Evolutionary conservation across 1,140 invertebrate genomes (phyloP).

Genomic region (Camponotus floridanus): DNA sequence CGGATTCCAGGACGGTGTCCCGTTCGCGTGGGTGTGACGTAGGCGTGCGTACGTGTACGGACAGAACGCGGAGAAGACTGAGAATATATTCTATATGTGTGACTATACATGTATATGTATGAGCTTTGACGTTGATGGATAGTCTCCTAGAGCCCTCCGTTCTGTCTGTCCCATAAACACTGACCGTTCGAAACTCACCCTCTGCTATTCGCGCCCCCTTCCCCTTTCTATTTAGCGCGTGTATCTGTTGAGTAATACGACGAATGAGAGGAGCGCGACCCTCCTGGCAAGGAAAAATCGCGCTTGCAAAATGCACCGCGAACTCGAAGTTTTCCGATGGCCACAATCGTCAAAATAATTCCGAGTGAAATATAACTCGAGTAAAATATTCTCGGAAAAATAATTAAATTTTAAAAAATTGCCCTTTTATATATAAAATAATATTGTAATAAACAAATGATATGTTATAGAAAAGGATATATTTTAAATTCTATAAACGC

Average conservation of each 20-base stretch:
- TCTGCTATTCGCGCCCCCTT: neutral
- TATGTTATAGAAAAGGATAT: neutral
- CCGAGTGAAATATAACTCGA: neutral
- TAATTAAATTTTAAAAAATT: neutral
- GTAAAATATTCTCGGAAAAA: neutral
- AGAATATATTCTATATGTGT: constrained; percentile 19
- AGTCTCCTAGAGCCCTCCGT: constrained; percentile 42
- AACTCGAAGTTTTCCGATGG: neutral
- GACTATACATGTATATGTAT: neutral
- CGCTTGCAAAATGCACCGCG: neutral
- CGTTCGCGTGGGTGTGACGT: constrained; percentile 36
- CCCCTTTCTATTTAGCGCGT: constrained; percentile 35
- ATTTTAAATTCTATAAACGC: neutral
- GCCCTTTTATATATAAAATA: neutral
- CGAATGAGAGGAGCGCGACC: neutral
- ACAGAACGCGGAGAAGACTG: constrained; percentile 28
- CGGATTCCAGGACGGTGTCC: constrained; percentile 45
- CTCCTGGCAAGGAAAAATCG: constrained; percentile 26
- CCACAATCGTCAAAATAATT: too few species aligned
- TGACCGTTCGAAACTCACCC: constrained; percentile 68
- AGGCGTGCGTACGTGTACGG: constrained; percentile 31
- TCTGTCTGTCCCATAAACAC: constrained; percentile 63
- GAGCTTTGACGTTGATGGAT: constrained; percentile 66
- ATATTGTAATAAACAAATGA: neutral
- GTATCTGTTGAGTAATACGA: constrained; percentile 42